These are phyloP conservation scores for Tragelaphus buxtoni DNA, from an alignment of 2,113 vertebrate genomes.

Conservation along the genomic window DNA sequence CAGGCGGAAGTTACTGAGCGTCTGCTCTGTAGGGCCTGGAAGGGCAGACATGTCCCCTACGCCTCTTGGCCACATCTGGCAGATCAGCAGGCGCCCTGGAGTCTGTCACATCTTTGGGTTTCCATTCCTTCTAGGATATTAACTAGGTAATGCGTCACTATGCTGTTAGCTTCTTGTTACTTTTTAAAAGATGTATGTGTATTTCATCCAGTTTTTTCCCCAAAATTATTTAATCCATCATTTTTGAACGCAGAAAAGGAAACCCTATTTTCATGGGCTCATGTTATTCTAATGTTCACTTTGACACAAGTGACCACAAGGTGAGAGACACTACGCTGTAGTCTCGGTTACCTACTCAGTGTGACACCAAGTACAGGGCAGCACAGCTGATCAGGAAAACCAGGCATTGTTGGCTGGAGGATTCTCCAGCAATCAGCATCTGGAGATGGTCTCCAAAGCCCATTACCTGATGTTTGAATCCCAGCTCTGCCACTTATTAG, in stretches of 20 bases:
- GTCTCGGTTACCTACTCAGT: not conserved
- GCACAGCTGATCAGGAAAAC: not conserved
- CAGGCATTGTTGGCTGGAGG: too few species aligned
- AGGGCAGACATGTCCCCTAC: not conserved
- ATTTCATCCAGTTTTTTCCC: not conserved
- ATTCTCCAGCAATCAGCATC: not conserved
- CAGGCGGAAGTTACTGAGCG: rapidly evolving
- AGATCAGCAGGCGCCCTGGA: not conserved
- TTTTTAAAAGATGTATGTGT: not conserved
- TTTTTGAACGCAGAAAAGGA: not conserved
- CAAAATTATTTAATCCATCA: not conserved
- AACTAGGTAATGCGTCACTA: not conserved
- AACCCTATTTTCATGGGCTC: not conserved
- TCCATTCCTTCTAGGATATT: not conserved
- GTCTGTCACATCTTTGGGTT: not conserved
- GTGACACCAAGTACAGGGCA: not conserved
- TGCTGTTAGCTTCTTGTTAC: not conserved
- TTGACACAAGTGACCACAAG: not conserved
- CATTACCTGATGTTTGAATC: not conserved
- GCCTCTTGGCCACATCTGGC: not conserved
- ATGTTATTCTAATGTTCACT: not conserved
- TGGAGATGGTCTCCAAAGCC: not conserved
- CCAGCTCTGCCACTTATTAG: not conserved
- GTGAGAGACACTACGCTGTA: not conserved
- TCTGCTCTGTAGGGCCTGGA: not conserved